These are phyloP conservation scores for Sebastolobus altivelis DNA, from an alignment of 2,797 vertebrate species.

Conservation along the genomic window DNA sequence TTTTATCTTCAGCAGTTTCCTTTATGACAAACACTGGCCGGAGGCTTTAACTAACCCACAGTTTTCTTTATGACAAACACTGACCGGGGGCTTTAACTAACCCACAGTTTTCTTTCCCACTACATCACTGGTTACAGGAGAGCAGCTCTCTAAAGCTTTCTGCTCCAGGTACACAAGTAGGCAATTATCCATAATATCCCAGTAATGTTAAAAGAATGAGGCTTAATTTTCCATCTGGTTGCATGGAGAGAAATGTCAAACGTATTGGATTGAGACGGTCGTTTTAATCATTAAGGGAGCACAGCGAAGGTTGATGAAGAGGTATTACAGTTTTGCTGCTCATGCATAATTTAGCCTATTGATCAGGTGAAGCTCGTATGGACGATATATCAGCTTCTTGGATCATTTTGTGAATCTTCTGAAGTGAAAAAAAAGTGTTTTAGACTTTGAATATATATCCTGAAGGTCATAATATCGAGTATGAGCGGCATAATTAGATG, in stretches of 20 bases:
- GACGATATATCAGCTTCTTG: not conserved
- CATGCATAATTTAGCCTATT: conserved; percentile 60
- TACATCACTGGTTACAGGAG: conserved; percentile 41
- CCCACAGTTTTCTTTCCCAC: conserved; percentile 8
- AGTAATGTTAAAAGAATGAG: conserved; percentile 80
- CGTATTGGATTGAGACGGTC: conserved; percentile 71
- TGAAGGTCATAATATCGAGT: not conserved
- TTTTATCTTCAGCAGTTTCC: not conserved
- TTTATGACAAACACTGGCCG: conserved; percentile 16
- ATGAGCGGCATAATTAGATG: not conserved
- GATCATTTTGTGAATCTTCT: not conserved
- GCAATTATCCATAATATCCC: conserved; percentile 70
- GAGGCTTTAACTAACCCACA: conserved; percentile 18
- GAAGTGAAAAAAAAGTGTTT: conserved; percentile 1
- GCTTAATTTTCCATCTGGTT: conserved; percentile 80
- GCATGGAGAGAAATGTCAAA: conserved; percentile 82
- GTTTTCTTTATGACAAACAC: conserved; percentile 1
- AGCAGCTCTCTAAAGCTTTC: conserved; percentile 21
- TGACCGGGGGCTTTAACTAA: conserved; percentile 39
- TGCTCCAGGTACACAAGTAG: conserved; percentile 53
- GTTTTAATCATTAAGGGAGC: conserved; percentile 74
- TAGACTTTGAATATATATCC: not conserved
- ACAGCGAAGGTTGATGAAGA: conserved; percentile 65
- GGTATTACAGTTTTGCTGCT: conserved; percentile 47
- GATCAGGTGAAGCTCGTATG: conserved; percentile 39